These are phyloP conservation scores for Anolis carolinensis DNA, from an alignment of 2,113 vertebrate species.

Conservation along the genomic window DNA sequence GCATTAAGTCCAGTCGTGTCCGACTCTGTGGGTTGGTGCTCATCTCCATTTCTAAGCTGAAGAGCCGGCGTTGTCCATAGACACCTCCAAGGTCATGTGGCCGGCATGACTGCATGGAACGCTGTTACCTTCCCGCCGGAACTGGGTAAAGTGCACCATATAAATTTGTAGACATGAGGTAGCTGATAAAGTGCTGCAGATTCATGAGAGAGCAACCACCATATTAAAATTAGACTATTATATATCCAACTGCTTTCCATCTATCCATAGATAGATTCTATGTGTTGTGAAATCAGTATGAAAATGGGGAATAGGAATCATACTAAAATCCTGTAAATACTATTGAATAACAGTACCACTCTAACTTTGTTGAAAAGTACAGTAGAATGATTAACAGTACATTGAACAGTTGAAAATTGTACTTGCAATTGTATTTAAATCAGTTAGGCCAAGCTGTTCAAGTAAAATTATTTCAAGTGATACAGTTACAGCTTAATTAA, in stretches of 20 bases:
- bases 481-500: slow-evolving; percentile 32
- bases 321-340: not conserved
- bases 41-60: too few relatives aligned
- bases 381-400: not conserved
- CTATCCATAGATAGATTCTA: too few relatives aligned
- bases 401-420: not conserved
- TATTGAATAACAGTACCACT: not conserved
- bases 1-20: too few relatives aligned
- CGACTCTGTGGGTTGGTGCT: too few relatives aligned
- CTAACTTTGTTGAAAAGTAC: not conserved
- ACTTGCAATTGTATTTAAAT: slow-evolving; percentile 17
- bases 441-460: not conserved
- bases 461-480: not conserved
- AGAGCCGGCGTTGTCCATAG: too few relatives aligned
- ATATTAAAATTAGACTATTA: slow-evolving; percentile 14
- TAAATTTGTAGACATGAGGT: too few relatives aligned
- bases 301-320: not conserved
- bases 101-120: too few relatives aligned
- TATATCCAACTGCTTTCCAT: not conserved
- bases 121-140: too few relatives aligned
- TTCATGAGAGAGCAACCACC: too few relatives aligned
- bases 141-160: too few relatives aligned
- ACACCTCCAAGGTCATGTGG: too few relatives aligned
- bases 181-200: too few relatives aligned
- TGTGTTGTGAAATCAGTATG: not conserved